Conservation (phyloP, 2,888 invertebrate species). For the Nomada fabriciana region DNA sequence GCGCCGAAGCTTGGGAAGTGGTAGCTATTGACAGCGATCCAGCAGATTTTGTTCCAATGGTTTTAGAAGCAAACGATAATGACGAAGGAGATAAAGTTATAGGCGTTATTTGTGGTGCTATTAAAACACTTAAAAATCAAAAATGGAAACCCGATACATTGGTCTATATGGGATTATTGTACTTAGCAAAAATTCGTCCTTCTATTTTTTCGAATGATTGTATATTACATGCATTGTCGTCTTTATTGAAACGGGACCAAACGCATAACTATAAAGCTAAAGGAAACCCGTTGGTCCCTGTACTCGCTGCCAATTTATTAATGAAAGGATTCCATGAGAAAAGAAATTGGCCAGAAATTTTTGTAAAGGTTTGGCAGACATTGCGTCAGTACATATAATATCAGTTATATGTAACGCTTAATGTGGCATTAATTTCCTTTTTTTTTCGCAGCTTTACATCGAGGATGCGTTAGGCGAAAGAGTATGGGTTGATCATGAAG, state of each 20-base stretch:
- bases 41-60: constrained; percentile 90
- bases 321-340: constrained; percentile 93
- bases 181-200: constrained; percentile 92
- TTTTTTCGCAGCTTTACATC: constrained; percentile 90
- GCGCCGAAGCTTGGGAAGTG: constrained; percentile 89
- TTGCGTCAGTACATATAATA: neutral
- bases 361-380: constrained; percentile 90
- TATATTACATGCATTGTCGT: constrained; percentile 91
- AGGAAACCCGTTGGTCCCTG: constrained; percentile 92
- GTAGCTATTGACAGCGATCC: constrained; percentile 93
- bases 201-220: constrained; percentile 91
- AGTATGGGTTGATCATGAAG: constrained; percentile 96
- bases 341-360: constrained; percentile 95
- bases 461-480: constrained; percentile 98
- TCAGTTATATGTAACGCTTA: constrained; percentile 6
- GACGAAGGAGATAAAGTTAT: constrained; percentile 93
- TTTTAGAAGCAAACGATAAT: constrained; percentile 90
- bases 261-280: constrained; percentile 90
- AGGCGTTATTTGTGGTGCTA: constrained; percentile 94
- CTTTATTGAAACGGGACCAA: constrained; percentile 91
- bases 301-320: constrained; percentile 93
- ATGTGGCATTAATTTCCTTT: constrained; percentile 5
- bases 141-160: constrained; percentile 93
- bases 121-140: constrained; percentile 91
- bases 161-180: constrained; percentile 91